Percentiles rank a stretch among this genome's conserved stretches.
Conservation (phyloP, 2,888 invertebrate genomes). For the Acronicta aceris region DNA sequence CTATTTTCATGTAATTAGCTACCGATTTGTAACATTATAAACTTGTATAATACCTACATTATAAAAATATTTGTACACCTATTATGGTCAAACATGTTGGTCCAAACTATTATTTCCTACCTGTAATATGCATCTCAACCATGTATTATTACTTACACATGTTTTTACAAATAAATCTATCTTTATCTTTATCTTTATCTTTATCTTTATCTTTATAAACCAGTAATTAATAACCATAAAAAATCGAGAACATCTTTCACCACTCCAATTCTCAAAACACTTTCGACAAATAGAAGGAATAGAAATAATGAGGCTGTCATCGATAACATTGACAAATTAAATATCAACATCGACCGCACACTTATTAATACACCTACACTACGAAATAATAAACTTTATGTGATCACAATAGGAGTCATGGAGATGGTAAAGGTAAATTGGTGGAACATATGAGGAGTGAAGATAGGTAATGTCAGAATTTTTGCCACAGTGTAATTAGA, state of each 20-base stretch:
- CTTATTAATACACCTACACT: conserved; percentile 7
- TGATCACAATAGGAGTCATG: conserved; percentile 38
- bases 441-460: conserved; percentile 62
- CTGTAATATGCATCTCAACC: no score
- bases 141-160: no score
- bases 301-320: conserved; percentile 83
- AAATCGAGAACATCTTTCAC: conserved; percentile 69
- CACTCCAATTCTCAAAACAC: conserved; percentile 65
- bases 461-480: conserved; percentile 77
- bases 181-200: no score
- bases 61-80: no score
- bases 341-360: conserved; percentile 71
- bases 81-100: no score
- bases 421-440: conserved; percentile 53
- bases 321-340: conserved; percentile 87
- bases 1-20: no score
- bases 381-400: conserved; percentile 45
- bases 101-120: no score
- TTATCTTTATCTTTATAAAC: no score
- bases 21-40: no score
- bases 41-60: no score
- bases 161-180: no score
- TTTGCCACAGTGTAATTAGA: conserved; percentile 85
- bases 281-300: conserved; percentile 70
- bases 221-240: conserved; percentile 61